Percentiles rank a stretch among this genome's conserved stretches.
phyloP scores from a whole-genome alignment of 1,140 invertebrate species.

The Tetramorium parvispinum region DNA sequence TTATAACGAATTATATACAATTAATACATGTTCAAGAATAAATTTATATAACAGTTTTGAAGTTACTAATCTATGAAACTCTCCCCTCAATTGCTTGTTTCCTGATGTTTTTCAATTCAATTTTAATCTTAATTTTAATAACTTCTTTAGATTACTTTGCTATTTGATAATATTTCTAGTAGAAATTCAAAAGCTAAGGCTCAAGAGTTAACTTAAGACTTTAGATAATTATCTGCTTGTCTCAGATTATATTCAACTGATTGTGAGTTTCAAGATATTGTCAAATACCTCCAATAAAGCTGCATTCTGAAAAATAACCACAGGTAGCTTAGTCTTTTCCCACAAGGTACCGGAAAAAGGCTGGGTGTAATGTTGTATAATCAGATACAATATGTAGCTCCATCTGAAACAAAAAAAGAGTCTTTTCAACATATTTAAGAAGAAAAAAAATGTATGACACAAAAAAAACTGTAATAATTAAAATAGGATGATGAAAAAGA shows the following conservation, averaged over 20 bases:
- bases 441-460: background rate
- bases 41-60: background rate
- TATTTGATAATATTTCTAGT: background rate
- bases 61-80: background rate
- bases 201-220: background rate
- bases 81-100: background rate
- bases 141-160: background rate
- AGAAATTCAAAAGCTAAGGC: background rate
- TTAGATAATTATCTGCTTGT: background rate
- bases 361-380: constrained; percentile 87
- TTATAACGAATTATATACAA: background rate
- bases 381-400: constrained; percentile 90
- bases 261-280: background rate
- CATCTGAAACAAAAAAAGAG: constrained; percentile 87
- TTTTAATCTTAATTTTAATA: background rate
- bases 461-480: constrained; percentile 19
- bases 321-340: constrained; percentile 88
- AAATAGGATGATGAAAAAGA: background rate
- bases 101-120: background rate
- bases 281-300: constrained; percentile 92
- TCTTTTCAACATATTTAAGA: background rate
- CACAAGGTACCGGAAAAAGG: constrained; percentile 87
- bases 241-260: background rate
- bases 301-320: constrained; percentile 96
- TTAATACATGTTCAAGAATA: background rate